Conservation (phyloP, 2,113 vertebrate genomes). For the human region DNA sequence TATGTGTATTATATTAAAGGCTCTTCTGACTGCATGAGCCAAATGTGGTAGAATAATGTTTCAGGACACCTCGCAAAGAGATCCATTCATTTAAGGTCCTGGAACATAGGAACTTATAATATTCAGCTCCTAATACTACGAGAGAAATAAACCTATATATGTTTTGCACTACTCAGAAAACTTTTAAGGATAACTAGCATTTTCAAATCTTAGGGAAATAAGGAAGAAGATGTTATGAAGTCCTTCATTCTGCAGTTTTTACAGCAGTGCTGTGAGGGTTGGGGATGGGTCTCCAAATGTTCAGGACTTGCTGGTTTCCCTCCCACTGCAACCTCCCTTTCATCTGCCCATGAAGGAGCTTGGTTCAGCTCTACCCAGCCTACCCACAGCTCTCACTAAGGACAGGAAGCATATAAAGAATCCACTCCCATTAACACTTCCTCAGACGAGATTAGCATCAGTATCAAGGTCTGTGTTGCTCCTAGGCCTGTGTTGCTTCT, state of each 20-base stretch:
- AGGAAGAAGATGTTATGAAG: neutral
- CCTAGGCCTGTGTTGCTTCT: neutral
- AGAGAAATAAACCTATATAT: neutral
- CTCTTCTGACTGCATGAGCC: neutral
- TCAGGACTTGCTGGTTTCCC: neutral
- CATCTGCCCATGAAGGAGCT: neutral
- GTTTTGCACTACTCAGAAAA: neutral
- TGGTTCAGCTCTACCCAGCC: neutral
- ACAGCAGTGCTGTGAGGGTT: neutral
- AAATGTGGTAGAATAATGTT: neutral
- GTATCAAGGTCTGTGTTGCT: neutral
- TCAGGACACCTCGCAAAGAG: neutral
- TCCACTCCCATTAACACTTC: neutral
- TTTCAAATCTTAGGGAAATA: conserved; percentile 14
- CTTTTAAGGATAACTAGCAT: neutral
- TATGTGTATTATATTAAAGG: neutral
- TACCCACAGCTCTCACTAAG: neutral
- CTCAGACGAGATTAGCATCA: neutral
- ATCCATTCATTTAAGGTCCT: neutral
- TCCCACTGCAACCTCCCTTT: neutral
- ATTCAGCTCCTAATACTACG: neutral
- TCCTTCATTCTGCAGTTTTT: neutral
- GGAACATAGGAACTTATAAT: neutral
- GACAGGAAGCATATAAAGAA: neutral
- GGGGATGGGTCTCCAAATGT: neutral